Evolutionary conservation across 2,888 invertebrate species (phyloP).

Genomic region (Dasypolia templi): DNA sequence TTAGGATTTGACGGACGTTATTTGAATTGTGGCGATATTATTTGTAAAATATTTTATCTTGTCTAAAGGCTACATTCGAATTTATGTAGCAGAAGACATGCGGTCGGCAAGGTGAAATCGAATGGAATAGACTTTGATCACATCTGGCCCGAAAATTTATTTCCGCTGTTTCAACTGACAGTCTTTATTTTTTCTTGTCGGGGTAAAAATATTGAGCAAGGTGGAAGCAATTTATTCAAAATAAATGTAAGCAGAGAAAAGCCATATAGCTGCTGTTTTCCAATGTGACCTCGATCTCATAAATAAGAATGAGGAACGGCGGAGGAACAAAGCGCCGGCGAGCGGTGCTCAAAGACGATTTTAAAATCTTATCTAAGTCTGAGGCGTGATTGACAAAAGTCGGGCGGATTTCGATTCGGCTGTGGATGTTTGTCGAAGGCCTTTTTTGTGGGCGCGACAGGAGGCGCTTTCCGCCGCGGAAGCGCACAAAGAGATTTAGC

Average conservation of each 20-base stretch:
- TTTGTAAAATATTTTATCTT: conserved; percentile 6
- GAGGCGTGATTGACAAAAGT: conserved; percentile 80
- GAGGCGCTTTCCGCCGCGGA: conserved; percentile 65
- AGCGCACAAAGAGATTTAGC: conserved; percentile 73
- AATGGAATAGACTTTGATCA: conserved; percentile 49
- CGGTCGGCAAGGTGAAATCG: conserved; percentile 37
- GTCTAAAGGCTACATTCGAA: conserved; percentile 14
- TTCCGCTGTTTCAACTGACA: conserved; percentile 37
- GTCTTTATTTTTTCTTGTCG: conserved; percentile 43
- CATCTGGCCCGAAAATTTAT: conserved; percentile 47
- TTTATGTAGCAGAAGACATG: conserved; percentile 36
- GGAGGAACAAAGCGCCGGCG: conserved; percentile 70
- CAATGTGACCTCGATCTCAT: conserved; percentile 76
- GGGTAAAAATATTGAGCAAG: conserved; percentile 43
- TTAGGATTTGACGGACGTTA: conserved; percentile 6
- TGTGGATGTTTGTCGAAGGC: conserved; percentile 71
- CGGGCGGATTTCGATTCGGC: conserved; percentile 70
- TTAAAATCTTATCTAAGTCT: conserved; percentile 79
- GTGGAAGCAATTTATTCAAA: conserved; percentile 56
- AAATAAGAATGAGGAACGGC: conserved; percentile 78
- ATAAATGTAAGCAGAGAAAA: conserved; percentile 67
- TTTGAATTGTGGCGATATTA: conserved; percentile 7
- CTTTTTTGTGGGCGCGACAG: conserved; percentile 68
- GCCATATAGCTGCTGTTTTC: conserved; percentile 69
- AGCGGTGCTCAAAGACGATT: conserved; percentile 74